Conservation (phyloP, 2,888 invertebrate genomes). For the Hoplodrina blanda region DNA sequence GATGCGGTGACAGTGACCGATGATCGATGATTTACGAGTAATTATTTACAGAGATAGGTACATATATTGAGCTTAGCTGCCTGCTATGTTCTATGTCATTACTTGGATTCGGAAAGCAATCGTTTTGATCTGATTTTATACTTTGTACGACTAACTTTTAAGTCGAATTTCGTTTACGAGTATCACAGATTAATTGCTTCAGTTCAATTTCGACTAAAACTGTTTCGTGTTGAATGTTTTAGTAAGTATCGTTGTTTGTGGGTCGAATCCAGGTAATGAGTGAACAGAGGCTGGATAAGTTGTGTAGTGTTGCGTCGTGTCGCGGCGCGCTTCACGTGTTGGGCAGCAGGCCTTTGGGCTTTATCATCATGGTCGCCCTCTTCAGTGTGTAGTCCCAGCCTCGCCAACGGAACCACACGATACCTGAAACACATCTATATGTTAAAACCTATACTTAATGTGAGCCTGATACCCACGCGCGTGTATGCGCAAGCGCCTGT, state of each 20-base stretch:
- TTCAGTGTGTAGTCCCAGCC: constrained; percentile 98
- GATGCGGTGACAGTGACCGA: constrained; percentile 67
- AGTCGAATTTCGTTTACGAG: constrained; percentile 45
- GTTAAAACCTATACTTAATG: constrained; percentile 1
- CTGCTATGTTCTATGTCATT: constrained; percentile 81
- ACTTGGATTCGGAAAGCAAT: constrained; percentile 77
- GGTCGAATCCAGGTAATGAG: constrained; percentile 83
- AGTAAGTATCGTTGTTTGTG: constrained; percentile 27
- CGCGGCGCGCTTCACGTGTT: constrained; percentile 81
- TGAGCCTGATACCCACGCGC: too few species aligned
- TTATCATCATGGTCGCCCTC: constrained; percentile 97
- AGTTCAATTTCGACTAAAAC: constrained; percentile 59
- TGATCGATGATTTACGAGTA: constrained; percentile 70
- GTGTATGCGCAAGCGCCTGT: constrained; percentile 16
- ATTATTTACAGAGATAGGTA: constrained; percentile 84
- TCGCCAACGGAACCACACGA: constrained; percentile 98
- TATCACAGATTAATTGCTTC: constrained; percentile 67
- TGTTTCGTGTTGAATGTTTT: constrained; percentile 23
- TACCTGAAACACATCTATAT: constrained; percentile 89
- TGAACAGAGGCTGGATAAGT: constrained; percentile 81
- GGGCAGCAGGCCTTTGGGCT: constrained; percentile 93
- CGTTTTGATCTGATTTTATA: constrained; percentile 36
- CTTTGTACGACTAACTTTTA: constrained; percentile 37
- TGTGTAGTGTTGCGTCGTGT: constrained; percentile 52
- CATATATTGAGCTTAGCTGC: constrained; percentile 80